Percentiles rank a stretch among this genome's conserved stretches.
These are phyloP conservation scores for Girardia tigrina DNA, from an alignment of 2,888 invertebrate genomes.

Conservation along the genomic window DNA sequence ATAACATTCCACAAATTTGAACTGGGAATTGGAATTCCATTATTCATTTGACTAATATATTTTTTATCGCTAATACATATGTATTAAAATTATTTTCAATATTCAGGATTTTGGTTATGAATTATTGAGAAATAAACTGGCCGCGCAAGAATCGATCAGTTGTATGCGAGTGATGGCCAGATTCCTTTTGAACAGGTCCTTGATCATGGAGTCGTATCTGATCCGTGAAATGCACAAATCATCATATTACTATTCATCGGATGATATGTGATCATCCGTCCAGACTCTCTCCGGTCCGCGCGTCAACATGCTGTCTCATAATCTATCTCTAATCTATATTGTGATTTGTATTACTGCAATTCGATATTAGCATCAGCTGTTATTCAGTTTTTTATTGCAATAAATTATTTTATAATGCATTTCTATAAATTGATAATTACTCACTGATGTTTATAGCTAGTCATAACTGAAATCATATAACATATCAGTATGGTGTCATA, in stretches of 20 bases:
- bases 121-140: slow-evolving; percentile 20
- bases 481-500: too few species aligned
- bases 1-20: too few species aligned
- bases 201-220: slow-evolving; percentile 4
- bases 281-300: neutral
- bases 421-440: too few species aligned
- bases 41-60: too few species aligned
- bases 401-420: neutral
- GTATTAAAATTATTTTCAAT: too few species aligned
- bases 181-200: neutral
- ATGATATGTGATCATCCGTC: neutral
- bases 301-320: slow-evolving; percentile 20
- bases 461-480: too few species aligned
- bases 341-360: slow-evolving; percentile 23
- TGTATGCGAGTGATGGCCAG: slow-evolving; percentile 12
- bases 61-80: too few species aligned
- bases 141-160: slow-evolving; percentile 3
- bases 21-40: too few species aligned
- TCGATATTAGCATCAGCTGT: slow-evolving; percentile 23
- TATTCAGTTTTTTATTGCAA: slow-evolving; percentile 18
- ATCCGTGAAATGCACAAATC: slow-evolving; percentile 11
- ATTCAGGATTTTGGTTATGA: slow-evolving; percentile 5
- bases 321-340: neutral
- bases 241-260: slow-evolving; percentile 12
- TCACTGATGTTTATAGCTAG: too few species aligned